These are phyloP conservation scores for Pitangus sulphuratus DNA, from an alignment of 2,797 vertebrate genomes.

Conservation along the genomic window DNA sequence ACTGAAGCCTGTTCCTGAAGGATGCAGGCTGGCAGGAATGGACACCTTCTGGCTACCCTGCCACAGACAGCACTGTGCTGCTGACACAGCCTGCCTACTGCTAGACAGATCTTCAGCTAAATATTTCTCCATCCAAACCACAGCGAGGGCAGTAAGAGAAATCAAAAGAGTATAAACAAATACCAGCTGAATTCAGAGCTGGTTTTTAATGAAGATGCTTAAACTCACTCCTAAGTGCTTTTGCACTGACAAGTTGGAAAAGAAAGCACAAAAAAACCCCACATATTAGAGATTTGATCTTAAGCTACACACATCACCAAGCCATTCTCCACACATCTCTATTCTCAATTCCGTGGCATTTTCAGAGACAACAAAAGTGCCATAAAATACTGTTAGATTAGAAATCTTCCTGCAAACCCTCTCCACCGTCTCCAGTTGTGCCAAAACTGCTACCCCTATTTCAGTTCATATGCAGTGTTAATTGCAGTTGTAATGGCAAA, in stretches of 20 bases:
- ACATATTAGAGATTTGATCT: not conserved
- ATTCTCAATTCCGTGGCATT: not conserved
- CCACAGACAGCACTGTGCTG: rapidly evolving
- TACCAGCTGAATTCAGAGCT: not conserved
- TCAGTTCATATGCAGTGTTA: conserved; percentile 31
- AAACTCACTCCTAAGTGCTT: not conserved
- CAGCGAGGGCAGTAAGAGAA: not conserved
- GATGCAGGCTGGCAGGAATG: rapidly evolving
- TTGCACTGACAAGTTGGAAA: not conserved
- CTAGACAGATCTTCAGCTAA: not conserved
- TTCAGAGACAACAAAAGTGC: not conserved
- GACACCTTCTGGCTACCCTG: not conserved
- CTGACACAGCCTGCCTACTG: not conserved
- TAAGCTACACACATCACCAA: not conserved
- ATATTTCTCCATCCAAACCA: not conserved
- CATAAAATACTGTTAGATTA: not conserved
- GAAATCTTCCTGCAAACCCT: not conserved
- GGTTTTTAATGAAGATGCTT: not conserved
- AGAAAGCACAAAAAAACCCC: not conserved
- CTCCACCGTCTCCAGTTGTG: not conserved
- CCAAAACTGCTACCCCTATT: not conserved
- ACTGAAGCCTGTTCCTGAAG: not conserved
- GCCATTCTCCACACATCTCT: not conserved
- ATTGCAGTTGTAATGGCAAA: conserved; percentile 33
- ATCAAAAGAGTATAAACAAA: not conserved